These are phyloP conservation scores for Urocitellus parryii DNA, from an alignment of 2,113 vertebrate species.

Conservation along the genomic window DNA sequence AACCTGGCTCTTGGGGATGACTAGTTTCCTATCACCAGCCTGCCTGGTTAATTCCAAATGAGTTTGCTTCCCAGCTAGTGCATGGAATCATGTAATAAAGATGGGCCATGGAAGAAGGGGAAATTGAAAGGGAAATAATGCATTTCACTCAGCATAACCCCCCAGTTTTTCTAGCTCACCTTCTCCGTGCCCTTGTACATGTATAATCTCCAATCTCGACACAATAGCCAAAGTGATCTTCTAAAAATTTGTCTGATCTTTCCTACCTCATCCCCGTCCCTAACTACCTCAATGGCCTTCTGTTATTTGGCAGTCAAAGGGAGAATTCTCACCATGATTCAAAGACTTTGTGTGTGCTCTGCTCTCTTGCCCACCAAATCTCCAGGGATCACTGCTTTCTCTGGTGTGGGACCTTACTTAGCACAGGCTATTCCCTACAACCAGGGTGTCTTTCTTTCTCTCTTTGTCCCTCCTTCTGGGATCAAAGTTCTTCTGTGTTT, in stretches of 20 bases:
- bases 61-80: background rate
- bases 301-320: background rate
- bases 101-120: fast-evolving
- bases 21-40: too few species aligned
- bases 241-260: background rate
- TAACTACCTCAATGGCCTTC: background rate
- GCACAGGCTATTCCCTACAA: background rate
- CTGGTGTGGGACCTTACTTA: background rate
- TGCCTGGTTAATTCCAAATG: background rate
- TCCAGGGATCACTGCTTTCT: background rate
- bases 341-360: background rate
- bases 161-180: background rate
- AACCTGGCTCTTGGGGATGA: background rate
- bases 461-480: too few species aligned
- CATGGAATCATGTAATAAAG: background rate
- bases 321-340: background rate
- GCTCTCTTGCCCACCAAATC: background rate
- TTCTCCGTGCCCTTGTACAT: background rate
- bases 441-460: background rate
- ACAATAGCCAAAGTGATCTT: background rate
- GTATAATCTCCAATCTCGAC: background rate
- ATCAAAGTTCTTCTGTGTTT: background rate
- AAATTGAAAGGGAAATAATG: too few species aligned
- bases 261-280: too few species aligned
- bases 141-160: background rate